Conservation (phyloP, 2,888 invertebrate species). For the Acleris cristana region DNA sequence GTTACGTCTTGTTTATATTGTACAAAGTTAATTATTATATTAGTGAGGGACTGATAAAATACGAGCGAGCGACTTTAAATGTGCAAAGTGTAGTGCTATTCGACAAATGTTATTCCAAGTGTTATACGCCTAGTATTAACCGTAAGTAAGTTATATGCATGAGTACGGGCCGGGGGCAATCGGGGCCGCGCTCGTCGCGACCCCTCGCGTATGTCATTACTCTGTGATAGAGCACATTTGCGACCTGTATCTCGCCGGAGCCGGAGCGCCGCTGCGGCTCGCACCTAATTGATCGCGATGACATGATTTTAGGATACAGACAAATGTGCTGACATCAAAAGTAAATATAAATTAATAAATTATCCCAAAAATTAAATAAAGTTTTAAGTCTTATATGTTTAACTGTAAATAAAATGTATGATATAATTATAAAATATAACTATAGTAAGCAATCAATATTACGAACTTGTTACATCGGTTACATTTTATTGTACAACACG, state of each 20-base stretch:
- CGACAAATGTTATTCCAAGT: conserved; percentile 77
- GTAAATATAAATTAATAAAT: conserved; percentile 66
- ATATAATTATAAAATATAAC: conserved; percentile 68
- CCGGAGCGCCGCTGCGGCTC: neutral
- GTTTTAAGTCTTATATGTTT: conserved; percentile 76
- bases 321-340: conserved; percentile 80
- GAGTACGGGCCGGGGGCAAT: conserved; percentile 83
- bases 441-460: conserved; percentile 67
- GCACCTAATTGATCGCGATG: conserved; percentile 10
- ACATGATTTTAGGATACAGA: conserved; percentile 57
- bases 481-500: conserved; percentile 49
- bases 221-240: conserved; percentile 81
- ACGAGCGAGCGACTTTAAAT: conserved; percentile 59
- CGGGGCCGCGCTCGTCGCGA: conserved; percentile 63
- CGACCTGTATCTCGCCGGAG: conserved; percentile 61
- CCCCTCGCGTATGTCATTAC: conserved; percentile 81
- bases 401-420: conserved; percentile 80
- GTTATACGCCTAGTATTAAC: conserved; percentile 76
- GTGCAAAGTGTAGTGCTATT: conserved; percentile 74
- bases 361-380: conserved; percentile 83
- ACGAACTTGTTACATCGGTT: conserved; percentile 44
- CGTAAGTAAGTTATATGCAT: conserved; percentile 76
- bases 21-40: conserved; percentile 66
- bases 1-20: conserved; percentile 63
- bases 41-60: conserved; percentile 61